Conservation (phyloP, 1,140 invertebrate genomes). For the Eciton burchellii region DNA sequence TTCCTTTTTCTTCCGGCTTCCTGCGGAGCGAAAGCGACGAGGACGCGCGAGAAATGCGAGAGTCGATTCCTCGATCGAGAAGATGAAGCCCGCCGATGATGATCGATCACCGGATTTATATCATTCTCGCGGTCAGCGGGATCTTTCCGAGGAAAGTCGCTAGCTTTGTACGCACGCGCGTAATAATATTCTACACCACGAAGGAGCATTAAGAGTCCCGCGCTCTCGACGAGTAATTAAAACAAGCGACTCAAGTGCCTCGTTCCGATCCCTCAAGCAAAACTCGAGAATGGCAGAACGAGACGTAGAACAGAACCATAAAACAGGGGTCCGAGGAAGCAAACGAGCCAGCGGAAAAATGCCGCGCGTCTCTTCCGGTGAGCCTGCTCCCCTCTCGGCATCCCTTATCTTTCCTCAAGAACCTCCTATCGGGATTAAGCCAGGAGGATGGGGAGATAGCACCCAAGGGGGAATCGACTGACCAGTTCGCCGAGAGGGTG, state of each 20-base stretch:
- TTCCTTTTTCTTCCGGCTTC: not conserved
- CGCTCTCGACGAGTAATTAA: too few species aligned
- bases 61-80: slow-evolving; percentile 2
- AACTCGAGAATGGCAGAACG: too few species aligned
- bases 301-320: not conserved
- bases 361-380: not conserved
- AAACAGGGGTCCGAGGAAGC: not conserved
- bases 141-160: too few species aligned
- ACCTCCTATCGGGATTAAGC: slow-evolving; percentile 27
- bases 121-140: not conserved
- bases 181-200: too few species aligned
- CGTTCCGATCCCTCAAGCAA: too few species aligned
- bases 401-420: slow-evolving; percentile 4
- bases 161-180: too few species aligned
- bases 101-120: not conserved
- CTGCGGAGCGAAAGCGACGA: slow-evolving; percentile 6
- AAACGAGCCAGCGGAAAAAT: not conserved
- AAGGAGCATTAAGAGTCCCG: too few species aligned
- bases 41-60: not conserved
- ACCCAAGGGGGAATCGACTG: slow-evolving; percentile 2
- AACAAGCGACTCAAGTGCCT: too few species aligned
- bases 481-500: slow-evolving; percentile 61
- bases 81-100: not conserved
- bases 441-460: not conserved
- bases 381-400: not conserved